phyloP scores from a whole-genome alignment of 2,888 invertebrate species.

The Amblyjoppa fuscipennis region DNA sequence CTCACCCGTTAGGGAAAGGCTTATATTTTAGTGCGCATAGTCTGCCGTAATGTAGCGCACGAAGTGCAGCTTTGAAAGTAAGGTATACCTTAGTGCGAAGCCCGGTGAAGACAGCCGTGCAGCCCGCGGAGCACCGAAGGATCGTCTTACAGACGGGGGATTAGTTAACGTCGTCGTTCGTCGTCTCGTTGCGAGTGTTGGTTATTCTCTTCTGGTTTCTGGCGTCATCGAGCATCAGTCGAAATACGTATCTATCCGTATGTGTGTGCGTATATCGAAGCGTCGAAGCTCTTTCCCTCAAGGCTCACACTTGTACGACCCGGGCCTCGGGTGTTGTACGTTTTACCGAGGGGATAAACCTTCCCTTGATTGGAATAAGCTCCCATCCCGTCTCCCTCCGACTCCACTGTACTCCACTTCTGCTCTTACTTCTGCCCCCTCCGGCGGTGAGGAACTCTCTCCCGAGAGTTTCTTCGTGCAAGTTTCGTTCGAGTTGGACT shows the following conservation, averaged over 20 bases:
- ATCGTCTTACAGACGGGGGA: conserved; percentile 69
- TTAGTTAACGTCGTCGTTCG: conserved; percentile 64
- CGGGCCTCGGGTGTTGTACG: conserved; percentile 17
- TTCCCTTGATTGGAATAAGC: conserved; percentile 60
- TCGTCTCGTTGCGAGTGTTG: conserved; percentile 55
- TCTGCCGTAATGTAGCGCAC: conserved; percentile 31
- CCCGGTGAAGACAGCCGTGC: conserved; percentile 65
- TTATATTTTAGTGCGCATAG: conserved; percentile 51
- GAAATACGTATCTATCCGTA: conserved; percentile 32
- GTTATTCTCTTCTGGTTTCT: conserved; percentile 53
- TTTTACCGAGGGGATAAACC: conserved; percentile 43
- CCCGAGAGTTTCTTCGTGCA: conserved; percentile 54
- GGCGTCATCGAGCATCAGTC: conserved; percentile 39
- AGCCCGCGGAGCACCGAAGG: conserved; percentile 24
- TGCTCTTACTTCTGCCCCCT: conserved; percentile 35
- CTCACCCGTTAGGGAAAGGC: conserved; percentile 46
- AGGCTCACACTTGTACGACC: conserved; percentile 22
- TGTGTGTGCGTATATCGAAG: neutral
- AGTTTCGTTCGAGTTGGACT: conserved; percentile 53
- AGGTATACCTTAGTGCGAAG: conserved; percentile 62
- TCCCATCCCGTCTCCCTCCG: conserved; percentile 28
- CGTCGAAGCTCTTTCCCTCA: conserved; percentile 17
- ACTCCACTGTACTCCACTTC: neutral
- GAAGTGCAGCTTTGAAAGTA: conserved; percentile 43
- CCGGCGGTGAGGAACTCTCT: conserved; percentile 47